phyloP scores from a whole-genome alignment of 2,797 vertebrate genomes.

The Linurgus olivaceus region DNA sequence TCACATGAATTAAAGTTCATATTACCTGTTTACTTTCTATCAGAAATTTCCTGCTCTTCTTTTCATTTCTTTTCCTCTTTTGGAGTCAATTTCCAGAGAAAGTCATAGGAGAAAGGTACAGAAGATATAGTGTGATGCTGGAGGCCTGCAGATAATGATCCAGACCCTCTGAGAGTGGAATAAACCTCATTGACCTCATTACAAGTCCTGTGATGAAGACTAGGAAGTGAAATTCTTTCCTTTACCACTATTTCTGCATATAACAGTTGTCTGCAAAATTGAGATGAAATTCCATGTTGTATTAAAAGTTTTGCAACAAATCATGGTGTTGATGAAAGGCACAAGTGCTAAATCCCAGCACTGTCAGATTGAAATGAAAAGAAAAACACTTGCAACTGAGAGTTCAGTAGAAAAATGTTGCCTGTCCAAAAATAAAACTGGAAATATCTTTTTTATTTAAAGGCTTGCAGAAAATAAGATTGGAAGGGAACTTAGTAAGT shows the following conservation, averaged over 20 bases:
- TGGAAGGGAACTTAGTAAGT: neutral
- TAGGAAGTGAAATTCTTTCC: constrained; percentile 23
- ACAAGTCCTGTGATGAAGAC: neutral
- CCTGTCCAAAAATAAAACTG: neutral
- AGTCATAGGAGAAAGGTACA: neutral
- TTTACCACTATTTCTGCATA: neutral
- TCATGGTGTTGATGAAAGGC: neutral
- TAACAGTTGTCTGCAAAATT: neutral
- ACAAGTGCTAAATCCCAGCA: neutral
- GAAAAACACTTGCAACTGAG: neutral
- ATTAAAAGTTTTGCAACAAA: neutral
- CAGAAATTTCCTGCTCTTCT: neutral
- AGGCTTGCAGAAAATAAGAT: neutral
- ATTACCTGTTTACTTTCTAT: neutral
- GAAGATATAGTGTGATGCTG: neutral
- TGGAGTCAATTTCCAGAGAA: neutral
- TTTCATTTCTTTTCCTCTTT: neutral
- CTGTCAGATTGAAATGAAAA: neutral
- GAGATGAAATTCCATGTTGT: neutral
- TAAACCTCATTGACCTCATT: neutral
- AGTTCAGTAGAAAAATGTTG: neutral
- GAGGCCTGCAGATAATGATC: neutral
- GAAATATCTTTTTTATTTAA: neutral
- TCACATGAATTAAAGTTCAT: neutral
- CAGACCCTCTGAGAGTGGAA: neutral